Base-by-base conservation (phyloP, 2,888 invertebrate species). In the Drosophila prolongata region DNA sequence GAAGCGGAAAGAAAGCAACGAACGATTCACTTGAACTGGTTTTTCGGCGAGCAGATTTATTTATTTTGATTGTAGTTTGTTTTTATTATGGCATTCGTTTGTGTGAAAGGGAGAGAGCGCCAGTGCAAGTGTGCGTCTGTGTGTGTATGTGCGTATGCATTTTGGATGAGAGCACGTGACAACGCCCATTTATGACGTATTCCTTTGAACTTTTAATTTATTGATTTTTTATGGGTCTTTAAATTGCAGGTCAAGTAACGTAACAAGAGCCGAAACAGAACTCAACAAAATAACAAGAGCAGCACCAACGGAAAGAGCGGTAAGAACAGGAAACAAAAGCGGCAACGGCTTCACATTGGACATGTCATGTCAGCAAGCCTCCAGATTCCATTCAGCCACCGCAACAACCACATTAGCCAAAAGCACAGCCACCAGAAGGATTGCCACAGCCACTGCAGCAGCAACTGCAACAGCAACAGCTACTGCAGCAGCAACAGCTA, bases 351-450 rank as follows among this genome's bases (percentile, higher is more conserved):
- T 80, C 74, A 78, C 77, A 76, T 90, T 90, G 92, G 92, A 91
- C 90, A 92, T 92, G 92, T 92, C 92, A 92, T 92, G 92, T 92
- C 92, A 92, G 91, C 92, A 92, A 91, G 90, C 80, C 81, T 87
- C 91, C 76, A 91, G 90, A 90, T 85, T 90, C 79, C 87, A 85
- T 76, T 79, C 90, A 77, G 76, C 78, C 79, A 67, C 81, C 76
- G 53, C 81, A 72, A 42, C 76, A 69, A 55, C 72, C 73, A 53
- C 77, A 61, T 61, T 58, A 59, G 59, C 59, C 56, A 59, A 59
- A 34, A 59, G 74, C 62, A 59, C 70, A 70, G 57, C 57, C 59
- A 59, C 56, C 59, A 55, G 59, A 16, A 59, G 59, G 34, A 43
- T 59, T 35, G 75, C 77, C 78, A 66, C 79, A 75, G 56, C 80